A percentile compares a stretch with the other conserved stretches of the same genome.
phyloP scores from a whole-genome alignment of 1,140 invertebrate genomes.

The Diorhabda sublineata region DNA sequence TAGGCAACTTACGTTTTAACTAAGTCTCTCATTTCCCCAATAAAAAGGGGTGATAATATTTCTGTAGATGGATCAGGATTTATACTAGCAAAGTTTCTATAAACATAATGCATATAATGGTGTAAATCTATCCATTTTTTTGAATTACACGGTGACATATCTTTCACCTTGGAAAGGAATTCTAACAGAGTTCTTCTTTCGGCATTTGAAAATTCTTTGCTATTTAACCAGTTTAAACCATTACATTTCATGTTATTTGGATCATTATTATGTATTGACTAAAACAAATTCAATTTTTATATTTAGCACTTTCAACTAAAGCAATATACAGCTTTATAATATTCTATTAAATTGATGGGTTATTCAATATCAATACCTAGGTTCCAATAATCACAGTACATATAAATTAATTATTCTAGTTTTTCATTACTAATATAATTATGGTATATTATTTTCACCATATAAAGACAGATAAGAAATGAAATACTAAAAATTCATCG shows the following conservation, averaged over 20 bases:
- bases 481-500: too few relatives aligned
- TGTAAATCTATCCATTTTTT: conserved; percentile 39
- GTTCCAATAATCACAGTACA: too few relatives aligned
- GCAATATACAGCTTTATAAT: too few relatives aligned
- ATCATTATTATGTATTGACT: conserved; percentile 13
- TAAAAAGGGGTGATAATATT: conserved; percentile 30
- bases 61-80: conserved; percentile 30
- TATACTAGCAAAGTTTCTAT: conserved; percentile 36
- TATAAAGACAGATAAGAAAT: too few relatives aligned
- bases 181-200: conserved; percentile 35
- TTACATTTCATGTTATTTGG: conserved; percentile 4
- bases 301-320: too few relatives aligned
- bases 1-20: conserved; percentile 27
- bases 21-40: conserved; percentile 34
- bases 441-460: too few relatives aligned
- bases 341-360: too few relatives aligned
- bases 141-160: conserved; percentile 30
- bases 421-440: too few relatives aligned
- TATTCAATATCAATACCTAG: too few relatives aligned
- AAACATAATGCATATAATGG: conserved; percentile 40
- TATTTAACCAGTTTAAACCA: conserved; percentile 21
- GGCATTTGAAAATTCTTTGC: conserved; percentile 24
- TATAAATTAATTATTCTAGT: too few relatives aligned
- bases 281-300: conserved; percentile 16
- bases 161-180: conserved; percentile 38